Evolutionary conservation across 2,888 invertebrate genomes (phyloP), one percentile per base, ranked within the genome.

Genomic region (Tuta absoluta): DNA sequence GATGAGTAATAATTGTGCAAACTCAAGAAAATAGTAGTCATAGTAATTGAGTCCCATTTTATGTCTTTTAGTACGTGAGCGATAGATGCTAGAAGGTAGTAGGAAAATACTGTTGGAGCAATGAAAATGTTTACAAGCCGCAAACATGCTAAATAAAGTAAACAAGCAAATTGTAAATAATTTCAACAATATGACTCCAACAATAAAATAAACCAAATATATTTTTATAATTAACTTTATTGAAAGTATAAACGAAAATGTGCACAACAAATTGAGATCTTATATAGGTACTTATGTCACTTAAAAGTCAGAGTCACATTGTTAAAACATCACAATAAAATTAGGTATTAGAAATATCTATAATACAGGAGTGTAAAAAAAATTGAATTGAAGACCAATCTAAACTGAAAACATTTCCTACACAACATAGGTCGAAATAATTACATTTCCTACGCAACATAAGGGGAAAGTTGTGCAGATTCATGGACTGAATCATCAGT

Each of bases 131-230:
- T 67, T 68, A 67, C 69, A 65, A 64, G 62, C 57, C 58, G 66
- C 68, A 67, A 68, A 66, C 62, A 19, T 24, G 5, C n/a, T 1
- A 56, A 14, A 33, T 7, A 24, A 53, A 23, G 24, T 14, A 56
- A n/a, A 10, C 17, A 1, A 57, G 65, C 62, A 64, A 67, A 57
- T 41, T 63, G 64, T 63, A 66, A 67, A 64, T 53, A 49, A 66
- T 63, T 58, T 64, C 67, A 71, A 70, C 73, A 81, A 79, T 76
- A 78, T 79, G 81, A 78, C 81, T 79, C 80, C 78, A 80, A 80
- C 77, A 69, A 59, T 33, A 1, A 62, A 58, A 77, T 74, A 75
- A 77, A 77, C 75, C 74, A 10, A 71, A 70, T 37, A 41, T 17
- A 17, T 8, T 49, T 41, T 53, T 12, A 51, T 57, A 65, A 72